Conservation (phyloP, 2,888 invertebrate species). For the Gonocerus acuteangulatus region DNA sequence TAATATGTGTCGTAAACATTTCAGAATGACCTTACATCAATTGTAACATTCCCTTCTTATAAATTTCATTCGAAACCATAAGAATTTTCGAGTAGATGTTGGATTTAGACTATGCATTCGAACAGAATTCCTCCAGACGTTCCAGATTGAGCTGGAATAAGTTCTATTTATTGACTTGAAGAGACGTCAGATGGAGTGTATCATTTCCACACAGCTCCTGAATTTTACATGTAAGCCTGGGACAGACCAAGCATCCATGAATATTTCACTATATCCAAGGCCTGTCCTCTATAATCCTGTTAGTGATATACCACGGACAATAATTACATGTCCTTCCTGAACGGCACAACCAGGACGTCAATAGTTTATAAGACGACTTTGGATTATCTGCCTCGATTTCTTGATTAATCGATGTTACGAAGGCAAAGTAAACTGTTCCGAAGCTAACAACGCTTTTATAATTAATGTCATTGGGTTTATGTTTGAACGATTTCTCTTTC, state of each 20-base stretch:
- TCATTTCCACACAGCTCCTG: not conserved
- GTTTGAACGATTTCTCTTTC: not conserved
- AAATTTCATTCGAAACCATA: too few species aligned
- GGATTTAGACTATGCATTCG: too few species aligned
- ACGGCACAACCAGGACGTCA: not conserved
- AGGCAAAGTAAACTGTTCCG: not conserved
- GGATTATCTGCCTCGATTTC: not conserved
- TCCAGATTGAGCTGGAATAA: not conserved
- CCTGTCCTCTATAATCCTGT: not conserved
- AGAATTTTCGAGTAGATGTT: too few species aligned
- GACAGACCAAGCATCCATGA: not conserved
- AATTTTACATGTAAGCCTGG: not conserved
- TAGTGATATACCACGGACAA: not conserved
- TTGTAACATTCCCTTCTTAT: too few species aligned
- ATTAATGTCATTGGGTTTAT: not conserved
- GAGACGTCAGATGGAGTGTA: not conserved
- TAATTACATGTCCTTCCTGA: not conserved
- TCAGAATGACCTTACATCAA: too few species aligned
- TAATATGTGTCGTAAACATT: too few species aligned
- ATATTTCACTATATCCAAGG: not conserved
- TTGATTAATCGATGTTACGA: constrained; percentile 1
- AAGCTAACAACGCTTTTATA: not conserved
- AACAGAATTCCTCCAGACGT: too few species aligned
- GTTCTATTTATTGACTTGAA: not conserved
- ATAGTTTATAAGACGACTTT: not conserved